Conservation (phyloP, 2,797 vertebrate species). For the Semaprochilodus insignis region DNA sequence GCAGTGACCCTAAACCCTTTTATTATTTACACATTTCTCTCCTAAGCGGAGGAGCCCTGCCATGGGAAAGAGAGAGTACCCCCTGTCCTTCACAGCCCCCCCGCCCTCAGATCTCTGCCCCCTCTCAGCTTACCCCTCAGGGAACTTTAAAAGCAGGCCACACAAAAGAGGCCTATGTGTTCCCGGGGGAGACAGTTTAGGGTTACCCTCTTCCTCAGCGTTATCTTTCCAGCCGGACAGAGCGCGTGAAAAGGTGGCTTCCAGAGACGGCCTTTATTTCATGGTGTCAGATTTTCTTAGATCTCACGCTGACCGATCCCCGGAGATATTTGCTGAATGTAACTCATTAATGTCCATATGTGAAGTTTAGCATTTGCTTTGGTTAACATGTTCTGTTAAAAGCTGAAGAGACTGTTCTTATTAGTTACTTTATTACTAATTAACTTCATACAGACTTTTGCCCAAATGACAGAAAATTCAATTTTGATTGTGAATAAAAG, state of each 20-base stretch:
- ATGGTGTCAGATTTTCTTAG: slow-evolving; percentile 28
- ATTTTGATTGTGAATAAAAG: too few relatives aligned
- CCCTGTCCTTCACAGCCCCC: slow-evolving; percentile 33
- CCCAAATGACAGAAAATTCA: too few relatives aligned
- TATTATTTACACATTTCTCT: slow-evolving; percentile 31
- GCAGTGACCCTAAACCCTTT: slow-evolving; percentile 38
- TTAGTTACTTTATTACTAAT: neutral
- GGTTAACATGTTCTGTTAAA: neutral
- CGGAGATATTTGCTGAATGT: slow-evolving; percentile 9
- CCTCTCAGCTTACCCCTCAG: slow-evolving; percentile 62
- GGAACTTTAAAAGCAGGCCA: slow-evolving; percentile 69
- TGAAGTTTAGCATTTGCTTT: neutral
- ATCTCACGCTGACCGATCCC: slow-evolving; percentile 38
- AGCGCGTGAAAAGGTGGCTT: slow-evolving; percentile 50
- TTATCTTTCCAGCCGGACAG: slow-evolving; percentile 71
- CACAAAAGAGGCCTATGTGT: slow-evolving; percentile 66
- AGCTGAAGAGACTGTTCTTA: neutral
- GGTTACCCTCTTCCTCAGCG: slow-evolving; percentile 66
- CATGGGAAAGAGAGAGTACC: slow-evolving; percentile 49
- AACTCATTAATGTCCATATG: neutral
- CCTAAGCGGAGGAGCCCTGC: slow-evolving; percentile 32
- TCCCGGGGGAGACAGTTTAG: slow-evolving; percentile 71
- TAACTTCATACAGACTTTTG: too few relatives aligned
- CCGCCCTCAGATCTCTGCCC: slow-evolving; percentile 54
- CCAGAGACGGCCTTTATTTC: slow-evolving; percentile 30